Percentiles rank a stretch among this genome's conserved stretches.
Evolutionary conservation across 1,140 invertebrate species (phyloP).

Genomic region (Helicoverpa armigera): DNA sequence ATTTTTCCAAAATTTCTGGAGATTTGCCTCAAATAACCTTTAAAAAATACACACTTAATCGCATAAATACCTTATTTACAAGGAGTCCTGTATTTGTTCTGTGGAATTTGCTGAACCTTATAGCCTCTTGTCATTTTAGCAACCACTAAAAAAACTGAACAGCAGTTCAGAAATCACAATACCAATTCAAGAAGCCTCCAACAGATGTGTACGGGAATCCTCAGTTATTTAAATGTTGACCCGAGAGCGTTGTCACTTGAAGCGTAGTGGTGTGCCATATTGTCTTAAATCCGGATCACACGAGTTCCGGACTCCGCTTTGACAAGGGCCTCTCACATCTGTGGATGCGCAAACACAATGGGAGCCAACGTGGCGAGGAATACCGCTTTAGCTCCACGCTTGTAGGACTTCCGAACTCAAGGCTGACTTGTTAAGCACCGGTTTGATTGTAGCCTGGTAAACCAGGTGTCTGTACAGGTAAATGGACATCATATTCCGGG

Average conservation of each 20-base stretch:
- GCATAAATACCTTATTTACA: too few species aligned
- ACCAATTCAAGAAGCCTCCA: not conserved
- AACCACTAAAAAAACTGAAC: too few species aligned
- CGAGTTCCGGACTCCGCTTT: constrained; percentile 18
- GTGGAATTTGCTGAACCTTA: too few species aligned
- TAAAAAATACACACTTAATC: too few species aligned
- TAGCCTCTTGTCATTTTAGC: too few species aligned
- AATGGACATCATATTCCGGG: too few species aligned
- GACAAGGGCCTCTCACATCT: constrained; percentile 36
- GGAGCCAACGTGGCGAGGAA: constrained; percentile 33
- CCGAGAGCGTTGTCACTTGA: constrained; percentile 20
- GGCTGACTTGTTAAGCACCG: not conserved
- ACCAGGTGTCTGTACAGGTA: too few species aligned
- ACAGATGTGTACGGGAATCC: not conserved
- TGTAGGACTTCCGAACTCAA: not conserved
- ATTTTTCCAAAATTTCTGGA: too few species aligned
- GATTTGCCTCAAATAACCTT: too few species aligned
- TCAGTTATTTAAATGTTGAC: constrained; percentile 38
- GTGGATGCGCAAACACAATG: constrained; percentile 43
- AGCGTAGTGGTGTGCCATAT: constrained; percentile 32
- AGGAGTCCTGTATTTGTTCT: too few species aligned
- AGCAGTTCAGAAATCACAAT: not conserved
- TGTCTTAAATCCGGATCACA: constrained; percentile 49
- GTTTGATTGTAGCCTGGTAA: not conserved
- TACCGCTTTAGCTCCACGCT: not conserved